phyloP scores from a whole-genome alignment of 2,797 vertebrate species.

The Chelon auratus region DNA sequence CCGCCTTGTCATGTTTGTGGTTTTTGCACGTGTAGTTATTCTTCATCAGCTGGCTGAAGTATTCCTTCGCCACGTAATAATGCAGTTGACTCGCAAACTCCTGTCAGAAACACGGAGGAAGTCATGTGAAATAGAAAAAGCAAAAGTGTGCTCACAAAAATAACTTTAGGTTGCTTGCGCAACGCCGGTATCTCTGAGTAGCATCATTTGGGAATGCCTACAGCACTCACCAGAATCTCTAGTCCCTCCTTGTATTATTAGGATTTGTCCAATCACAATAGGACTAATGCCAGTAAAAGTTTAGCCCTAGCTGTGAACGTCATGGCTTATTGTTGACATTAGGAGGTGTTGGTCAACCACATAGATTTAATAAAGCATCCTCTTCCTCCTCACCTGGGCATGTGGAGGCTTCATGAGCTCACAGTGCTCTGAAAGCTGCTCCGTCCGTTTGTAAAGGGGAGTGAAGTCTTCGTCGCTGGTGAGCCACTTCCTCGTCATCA shows the following conservation, averaged over 20 bases:
- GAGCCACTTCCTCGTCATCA: constrained; percentile 91
- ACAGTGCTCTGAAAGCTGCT: constrained; percentile 79
- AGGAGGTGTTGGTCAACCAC: too few species aligned
- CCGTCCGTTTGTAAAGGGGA: constrained; percentile 65
- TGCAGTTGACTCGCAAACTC: constrained; percentile 84
- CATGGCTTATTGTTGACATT: too few species aligned
- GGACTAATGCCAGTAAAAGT: neutral
- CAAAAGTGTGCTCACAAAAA: neutral
- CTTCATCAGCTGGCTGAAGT: constrained; percentile 87
- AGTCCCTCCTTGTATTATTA: too few species aligned
- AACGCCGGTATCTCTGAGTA: too few species aligned
- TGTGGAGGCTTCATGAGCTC: constrained; percentile 76
- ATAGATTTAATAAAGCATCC: neutral
- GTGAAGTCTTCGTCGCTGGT: constrained; percentile 70
- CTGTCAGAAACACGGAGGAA: constrained; percentile 68
- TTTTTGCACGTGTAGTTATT: constrained; percentile 79
- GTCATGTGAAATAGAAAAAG: constrained; percentile 24
- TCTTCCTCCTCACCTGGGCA: constrained; percentile 80
- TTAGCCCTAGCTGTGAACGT: too few species aligned
- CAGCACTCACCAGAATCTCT: too few species aligned
- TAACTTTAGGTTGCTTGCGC: neutral
- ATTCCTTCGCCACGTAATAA: constrained; percentile 85
- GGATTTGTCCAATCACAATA: neutral
- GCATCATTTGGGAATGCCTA: too few species aligned
- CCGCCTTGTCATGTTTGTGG: constrained; percentile 80